phyloP scores from a whole-genome alignment of 2,797 vertebrate species.

The Gadopsis bispinosus region DNA sequence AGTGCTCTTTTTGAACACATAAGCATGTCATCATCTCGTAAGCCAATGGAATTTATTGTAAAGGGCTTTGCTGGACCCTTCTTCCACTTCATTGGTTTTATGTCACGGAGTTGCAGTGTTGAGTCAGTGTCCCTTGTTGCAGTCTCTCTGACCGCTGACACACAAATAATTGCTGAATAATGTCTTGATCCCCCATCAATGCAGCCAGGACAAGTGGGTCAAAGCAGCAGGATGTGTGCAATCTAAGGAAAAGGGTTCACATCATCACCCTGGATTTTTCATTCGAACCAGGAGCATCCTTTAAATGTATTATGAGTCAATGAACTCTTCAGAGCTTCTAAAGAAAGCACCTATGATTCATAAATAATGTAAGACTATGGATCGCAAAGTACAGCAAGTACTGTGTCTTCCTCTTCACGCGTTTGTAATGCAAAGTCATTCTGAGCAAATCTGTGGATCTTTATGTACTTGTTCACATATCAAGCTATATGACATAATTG shows the following conservation, averaged over 20 bases:
- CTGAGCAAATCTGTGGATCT: background rate
- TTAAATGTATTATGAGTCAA: constrained; percentile 61
- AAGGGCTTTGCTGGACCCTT: background rate
- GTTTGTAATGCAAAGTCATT: background rate
- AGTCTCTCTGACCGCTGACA: constrained; percentile 37
- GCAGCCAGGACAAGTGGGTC: constrained; percentile 28
- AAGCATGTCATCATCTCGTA: background rate
- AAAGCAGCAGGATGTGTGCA: constrained; percentile 25
- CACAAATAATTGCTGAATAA: constrained; percentile 45
- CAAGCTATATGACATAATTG: background rate
- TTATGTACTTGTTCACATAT: background rate
- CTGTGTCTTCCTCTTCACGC: background rate
- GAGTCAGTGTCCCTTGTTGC: constrained; percentile 23
- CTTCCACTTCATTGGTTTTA: constrained; percentile 17
- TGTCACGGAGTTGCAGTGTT: constrained; percentile 22
- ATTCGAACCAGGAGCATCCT: constrained; percentile 21
- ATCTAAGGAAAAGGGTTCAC: constrained; percentile 14
- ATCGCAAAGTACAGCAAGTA: constrained; percentile 15
- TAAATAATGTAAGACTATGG: constrained; percentile 54
- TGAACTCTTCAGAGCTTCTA: constrained; percentile 56
- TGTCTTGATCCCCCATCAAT: constrained; percentile 46
- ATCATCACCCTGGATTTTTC: constrained; percentile 32
- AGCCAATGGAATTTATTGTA: background rate
- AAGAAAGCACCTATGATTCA: constrained; percentile 45
- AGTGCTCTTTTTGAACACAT: background rate